Evolutionary conservation across 2,113 vertebrate species (phyloP).

Genomic region (Sphaerodactylus townsendi): DNA sequence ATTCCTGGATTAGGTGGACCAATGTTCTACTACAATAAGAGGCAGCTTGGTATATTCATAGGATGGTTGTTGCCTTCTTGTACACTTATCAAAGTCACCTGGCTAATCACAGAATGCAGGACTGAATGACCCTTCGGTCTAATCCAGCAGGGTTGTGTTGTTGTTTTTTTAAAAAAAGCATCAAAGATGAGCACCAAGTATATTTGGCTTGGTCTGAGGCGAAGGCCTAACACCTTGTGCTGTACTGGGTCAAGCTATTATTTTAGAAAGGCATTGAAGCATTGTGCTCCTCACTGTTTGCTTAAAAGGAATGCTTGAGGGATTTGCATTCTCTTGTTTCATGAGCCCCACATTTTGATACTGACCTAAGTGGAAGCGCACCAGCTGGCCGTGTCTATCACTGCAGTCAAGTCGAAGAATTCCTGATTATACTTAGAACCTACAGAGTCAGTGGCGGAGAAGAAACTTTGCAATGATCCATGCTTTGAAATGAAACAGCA

Average conservation of each 20-base stretch:
- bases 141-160: not conserved
- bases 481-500: constrained; percentile 73
- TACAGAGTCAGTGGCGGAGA: constrained; percentile 65
- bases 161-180: not conserved
- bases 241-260: not conserved
- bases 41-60: not conserved
- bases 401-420: constrained; percentile 74
- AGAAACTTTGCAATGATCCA: constrained; percentile 49
- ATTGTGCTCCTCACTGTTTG: constrained; percentile 74
- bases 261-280: constrained; percentile 52
- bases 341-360: constrained; percentile 74
- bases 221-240: constrained; percentile 11
- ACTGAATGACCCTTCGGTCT: not conserved
- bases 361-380: constrained; percentile 77
- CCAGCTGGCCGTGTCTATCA: constrained; percentile 91
- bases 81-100: not conserved
- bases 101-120: not conserved
- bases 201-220: not conserved
- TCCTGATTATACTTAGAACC: constrained; percentile 84
- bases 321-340: constrained; percentile 85
- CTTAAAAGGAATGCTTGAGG: constrained; percentile 78
- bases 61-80: not conserved
- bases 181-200: not conserved
- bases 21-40: not conserved
- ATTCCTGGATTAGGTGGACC: not conserved